A percentile compares a stretch with the other conserved stretches of the same genome.
Evolutionary conservation across 2,888 invertebrate species (phyloP).

Genomic region (Exephanes ischioxanthus): DNA sequence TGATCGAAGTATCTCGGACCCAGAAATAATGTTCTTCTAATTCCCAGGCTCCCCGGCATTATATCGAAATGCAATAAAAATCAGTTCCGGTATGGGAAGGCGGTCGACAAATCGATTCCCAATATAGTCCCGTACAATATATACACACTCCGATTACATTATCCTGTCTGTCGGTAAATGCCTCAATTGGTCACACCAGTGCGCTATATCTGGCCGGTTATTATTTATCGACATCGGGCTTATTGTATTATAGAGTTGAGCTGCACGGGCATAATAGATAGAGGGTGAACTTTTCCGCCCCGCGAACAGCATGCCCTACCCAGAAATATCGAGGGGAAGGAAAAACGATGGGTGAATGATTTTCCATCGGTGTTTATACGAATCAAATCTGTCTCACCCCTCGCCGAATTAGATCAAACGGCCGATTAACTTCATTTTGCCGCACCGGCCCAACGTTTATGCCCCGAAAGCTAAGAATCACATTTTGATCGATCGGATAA

Average conservation of each 20-base stretch:
- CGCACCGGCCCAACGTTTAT: conserved; percentile 48
- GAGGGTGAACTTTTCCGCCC: neutral
- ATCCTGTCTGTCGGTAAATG: conserved; percentile 39
- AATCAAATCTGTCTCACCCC: neutral
- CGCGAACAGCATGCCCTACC: neutral
- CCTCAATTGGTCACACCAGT: conserved; percentile 50
- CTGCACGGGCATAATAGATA: neutral
- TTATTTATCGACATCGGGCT: conserved; percentile 58
- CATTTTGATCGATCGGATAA: neutral
- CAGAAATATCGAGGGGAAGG: neutral
- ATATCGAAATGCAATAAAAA: conserved; percentile 26
- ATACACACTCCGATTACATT: conserved; percentile 45
- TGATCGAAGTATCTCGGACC: neutral
- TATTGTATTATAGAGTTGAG: conserved; percentile 16
- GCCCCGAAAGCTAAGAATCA: conserved; percentile 32
- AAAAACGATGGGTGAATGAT: neutral
- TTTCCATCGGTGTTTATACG: conserved; percentile 8
- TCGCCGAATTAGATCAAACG: conserved; percentile 72
- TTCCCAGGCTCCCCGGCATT: conserved; percentile 6
- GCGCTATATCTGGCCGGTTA: conserved; percentile 32
- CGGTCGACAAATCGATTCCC: conserved; percentile 23
- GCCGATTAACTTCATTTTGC: conserved; percentile 74
- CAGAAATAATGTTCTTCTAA: conserved; percentile 8
- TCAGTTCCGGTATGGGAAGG: conserved; percentile 6
- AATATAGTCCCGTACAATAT: neutral